phyloP scores from a whole-genome alignment of 2,113 vertebrate species.

The Cinclus mexicanus region DNA sequence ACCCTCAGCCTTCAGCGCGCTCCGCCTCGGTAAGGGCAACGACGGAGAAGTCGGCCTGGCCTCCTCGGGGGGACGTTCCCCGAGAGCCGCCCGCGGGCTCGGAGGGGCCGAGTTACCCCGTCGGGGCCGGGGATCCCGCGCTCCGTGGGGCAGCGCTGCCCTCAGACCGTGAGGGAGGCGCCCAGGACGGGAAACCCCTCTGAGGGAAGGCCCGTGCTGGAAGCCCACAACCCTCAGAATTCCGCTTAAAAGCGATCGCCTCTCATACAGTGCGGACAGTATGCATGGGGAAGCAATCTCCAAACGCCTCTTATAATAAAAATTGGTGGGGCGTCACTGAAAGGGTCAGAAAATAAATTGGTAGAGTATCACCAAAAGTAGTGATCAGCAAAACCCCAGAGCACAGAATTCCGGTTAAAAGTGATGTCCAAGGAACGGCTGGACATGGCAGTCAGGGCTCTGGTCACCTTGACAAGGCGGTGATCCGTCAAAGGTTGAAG shows the following conservation, averaged over 20 bases:
- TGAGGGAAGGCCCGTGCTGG: not conserved
- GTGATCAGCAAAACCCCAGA: too few relatives aligned
- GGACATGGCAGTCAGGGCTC: not conserved
- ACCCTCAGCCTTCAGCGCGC: not conserved
- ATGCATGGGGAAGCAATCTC: not conserved
- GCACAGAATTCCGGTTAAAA: not conserved
- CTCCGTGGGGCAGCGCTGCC: not conserved
- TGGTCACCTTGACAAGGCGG: not conserved
- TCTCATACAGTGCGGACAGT: not conserved
- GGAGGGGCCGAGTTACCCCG: not conserved
- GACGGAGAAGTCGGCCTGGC: accelerated
- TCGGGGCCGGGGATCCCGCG: not conserved
- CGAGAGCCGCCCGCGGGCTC: not conserved
- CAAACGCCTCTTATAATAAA: too few relatives aligned
- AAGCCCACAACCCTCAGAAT: not conserved
- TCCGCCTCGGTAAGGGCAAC: not conserved
- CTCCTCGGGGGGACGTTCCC: not conserved
- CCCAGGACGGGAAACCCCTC: not conserved
- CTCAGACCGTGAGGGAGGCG: not conserved
- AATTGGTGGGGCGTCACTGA: too few relatives aligned
- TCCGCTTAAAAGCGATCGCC: accelerated
- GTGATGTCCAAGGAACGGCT: not conserved
- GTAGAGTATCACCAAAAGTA: too few relatives aligned
- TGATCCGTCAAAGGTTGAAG: too few relatives aligned
- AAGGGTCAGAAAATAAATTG: not conserved